phyloP scores from a whole-genome alignment of 2,797 vertebrate species.

The Amniataba percoides region DNA sequence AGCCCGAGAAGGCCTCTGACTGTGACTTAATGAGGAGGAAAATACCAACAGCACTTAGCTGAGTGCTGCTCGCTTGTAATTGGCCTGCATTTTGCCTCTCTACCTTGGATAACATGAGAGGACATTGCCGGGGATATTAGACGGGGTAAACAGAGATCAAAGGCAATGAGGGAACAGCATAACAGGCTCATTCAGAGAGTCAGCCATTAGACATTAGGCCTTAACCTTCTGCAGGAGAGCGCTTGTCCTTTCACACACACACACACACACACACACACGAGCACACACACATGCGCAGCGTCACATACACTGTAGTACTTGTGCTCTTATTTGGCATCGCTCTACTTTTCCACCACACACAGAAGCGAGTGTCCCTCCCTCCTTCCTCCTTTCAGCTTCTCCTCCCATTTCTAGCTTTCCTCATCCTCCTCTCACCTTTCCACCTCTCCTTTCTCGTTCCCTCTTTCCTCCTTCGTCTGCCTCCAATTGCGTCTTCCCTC shows the following conservation, averaged over 20 bases:
- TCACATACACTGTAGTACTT: background rate
- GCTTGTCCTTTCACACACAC: conserved; percentile 6
- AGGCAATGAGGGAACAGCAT: conserved; percentile 39
- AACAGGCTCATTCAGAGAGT: conserved; percentile 45
- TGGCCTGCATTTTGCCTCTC: conserved; percentile 45
- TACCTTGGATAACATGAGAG: conserved; percentile 29
- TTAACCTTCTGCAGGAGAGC: conserved; percentile 22
- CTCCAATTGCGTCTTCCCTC: background rate
- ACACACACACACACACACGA: conserved; percentile 8
- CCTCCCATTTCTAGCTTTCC: background rate
- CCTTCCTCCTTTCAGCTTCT: background rate
- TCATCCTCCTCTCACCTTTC: background rate
- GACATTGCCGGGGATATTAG: conserved; percentile 39
- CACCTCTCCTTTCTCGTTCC: background rate
- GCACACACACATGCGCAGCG: background rate
- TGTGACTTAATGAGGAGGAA: conserved; percentile 75
- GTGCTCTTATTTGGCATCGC: background rate
- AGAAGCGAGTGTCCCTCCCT: background rate
- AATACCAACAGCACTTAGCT: conserved; percentile 71
- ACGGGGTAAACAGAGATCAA: conserved; percentile 52
- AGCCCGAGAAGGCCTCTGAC: conserved; percentile 61
- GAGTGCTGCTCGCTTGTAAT: conserved; percentile 63
- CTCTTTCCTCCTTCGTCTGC: background rate
- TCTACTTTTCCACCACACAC: background rate
- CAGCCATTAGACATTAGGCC: conserved; percentile 27